These are phyloP conservation scores for Nebria salina DNA, from an alignment of 2,888 invertebrate genomes.

Conservation along the genomic window DNA sequence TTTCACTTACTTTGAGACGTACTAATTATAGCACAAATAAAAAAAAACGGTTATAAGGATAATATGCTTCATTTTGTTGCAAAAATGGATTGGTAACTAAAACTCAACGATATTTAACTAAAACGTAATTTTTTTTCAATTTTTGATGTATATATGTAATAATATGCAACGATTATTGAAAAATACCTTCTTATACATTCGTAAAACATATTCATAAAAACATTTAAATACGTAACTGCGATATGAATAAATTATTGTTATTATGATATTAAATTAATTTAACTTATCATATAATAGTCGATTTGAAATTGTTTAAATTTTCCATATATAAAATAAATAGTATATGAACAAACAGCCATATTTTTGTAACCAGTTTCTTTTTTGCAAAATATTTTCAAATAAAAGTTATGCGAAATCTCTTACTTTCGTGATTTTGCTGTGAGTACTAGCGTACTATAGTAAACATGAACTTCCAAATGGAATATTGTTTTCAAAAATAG, in stretches of 20 bases:
- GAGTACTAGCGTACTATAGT: no score
- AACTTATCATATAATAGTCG: no score
- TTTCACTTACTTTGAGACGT: neutral
- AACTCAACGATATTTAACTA: neutral
- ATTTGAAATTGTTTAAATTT: no score
- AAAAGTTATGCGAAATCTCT: no score
- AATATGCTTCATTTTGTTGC: neutral
- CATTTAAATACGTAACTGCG: neutral
- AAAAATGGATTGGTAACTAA: neutral
- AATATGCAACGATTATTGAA: neutral
- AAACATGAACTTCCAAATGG: no score
- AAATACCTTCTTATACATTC: neutral
- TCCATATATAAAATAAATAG: no score
- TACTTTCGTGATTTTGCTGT: no score
- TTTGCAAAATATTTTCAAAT: no score
- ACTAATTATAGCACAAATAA: neutral
- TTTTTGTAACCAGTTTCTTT: no score
- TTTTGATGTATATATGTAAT: neutral
- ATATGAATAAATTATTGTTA: neutral
- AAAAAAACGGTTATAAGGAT: neutral
- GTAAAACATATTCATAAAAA: neutral
- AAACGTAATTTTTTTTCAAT: neutral
- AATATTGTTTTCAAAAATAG: no score
- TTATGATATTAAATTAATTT: neutral
- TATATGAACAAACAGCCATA: no score